Percentiles rank a stretch among this genome's conserved stretches.
Conservation (phyloP, 2,888 invertebrate species). For the Heliconius cydno region DNA sequence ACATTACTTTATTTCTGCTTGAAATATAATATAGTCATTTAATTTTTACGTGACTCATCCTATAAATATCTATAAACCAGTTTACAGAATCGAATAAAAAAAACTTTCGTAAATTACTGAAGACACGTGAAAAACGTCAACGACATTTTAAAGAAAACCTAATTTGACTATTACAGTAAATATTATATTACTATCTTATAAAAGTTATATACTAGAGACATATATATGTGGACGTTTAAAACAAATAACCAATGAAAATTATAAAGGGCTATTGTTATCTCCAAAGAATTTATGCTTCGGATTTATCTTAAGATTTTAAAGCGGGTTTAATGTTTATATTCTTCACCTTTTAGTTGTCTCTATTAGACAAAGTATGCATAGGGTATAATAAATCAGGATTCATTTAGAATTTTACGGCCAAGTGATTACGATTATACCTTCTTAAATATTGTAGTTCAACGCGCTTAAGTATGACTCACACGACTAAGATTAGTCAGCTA, state of each 20-base stretch:
- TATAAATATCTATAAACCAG: too few species aligned
- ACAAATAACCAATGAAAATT: background rate
- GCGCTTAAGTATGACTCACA: slow-evolving; percentile 41
- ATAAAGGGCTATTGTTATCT: background rate
- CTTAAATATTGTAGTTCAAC: slow-evolving; percentile 41
- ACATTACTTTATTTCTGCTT: background rate
- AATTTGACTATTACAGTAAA: background rate
- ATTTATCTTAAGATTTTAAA: slow-evolving; percentile 22
- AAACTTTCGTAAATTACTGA: too few species aligned
- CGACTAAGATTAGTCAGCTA: slow-evolving; percentile 29
- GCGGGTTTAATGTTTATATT: slow-evolving; percentile 13
- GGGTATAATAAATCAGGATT: slow-evolving; percentile 38
- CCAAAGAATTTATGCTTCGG: background rate
- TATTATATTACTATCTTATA: background rate
- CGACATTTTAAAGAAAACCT: background rate
- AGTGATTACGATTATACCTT: slow-evolving; percentile 31
- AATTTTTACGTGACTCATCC: too few species aligned
- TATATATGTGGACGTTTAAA: background rate
- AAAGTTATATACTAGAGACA: background rate
- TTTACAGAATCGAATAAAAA: too few species aligned
- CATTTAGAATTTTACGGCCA: slow-evolving; percentile 39
- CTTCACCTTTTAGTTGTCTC: slow-evolving; percentile 12
- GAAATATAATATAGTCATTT: background rate
- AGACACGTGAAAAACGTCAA: too few species aligned
- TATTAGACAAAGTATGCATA: slow-evolving; percentile 23